Evolutionary conservation across 1,140 invertebrate species (phyloP), one percentile per base, ranked within the genome.

Genomic region (Pseudomyrmex flavicornis): DNA sequence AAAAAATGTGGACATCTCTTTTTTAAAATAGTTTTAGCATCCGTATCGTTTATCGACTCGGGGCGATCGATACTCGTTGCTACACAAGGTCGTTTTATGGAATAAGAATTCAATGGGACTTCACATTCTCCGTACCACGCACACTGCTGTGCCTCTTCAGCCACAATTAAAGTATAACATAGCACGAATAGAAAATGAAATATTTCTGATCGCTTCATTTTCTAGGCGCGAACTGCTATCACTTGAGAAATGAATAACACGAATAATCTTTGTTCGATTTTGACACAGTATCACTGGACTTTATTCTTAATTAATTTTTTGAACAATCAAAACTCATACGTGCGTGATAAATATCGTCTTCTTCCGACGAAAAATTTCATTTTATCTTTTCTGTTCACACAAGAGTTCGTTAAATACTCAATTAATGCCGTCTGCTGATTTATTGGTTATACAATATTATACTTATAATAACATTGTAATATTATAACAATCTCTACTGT

Each of bases 41-140:
- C 9, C 0, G 85, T 0, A 58, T 95, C 85, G 1, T 91, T 90
- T 1, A 97, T 65, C 0, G 92, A 86, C n/a, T 91, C 0, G 35
- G 88, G 0, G 96, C 92, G 1, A 94, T 3, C 35, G 88, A 46
- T 93, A 52, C 94, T 88, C 0, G 12, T 66, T 26, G 95, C 95
- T 0, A 9, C 8, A 85, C 86, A 91, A 95, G 96, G 84, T 94
- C 95, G 84, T 93, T 52, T 52, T 12, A 52, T 52, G 50, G 92
- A 8, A 10, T 3, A 50, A 0, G 58, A 87, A 17, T 84, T 82
- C 0, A 2, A 22, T 4, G 35, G 0, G 35, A 54, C 13, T 83
- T 90, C 90, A 83, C 95, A 96, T 17, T 95, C 89, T 2, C 94
- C 95, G 83, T 96, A 95, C 96, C 95, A 96, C 56, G 96, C 92